These are phyloP conservation scores for Dermochelys coriacea DNA, from an alignment of 2,797 vertebrate genomes.

Conservation along the genomic window DNA sequence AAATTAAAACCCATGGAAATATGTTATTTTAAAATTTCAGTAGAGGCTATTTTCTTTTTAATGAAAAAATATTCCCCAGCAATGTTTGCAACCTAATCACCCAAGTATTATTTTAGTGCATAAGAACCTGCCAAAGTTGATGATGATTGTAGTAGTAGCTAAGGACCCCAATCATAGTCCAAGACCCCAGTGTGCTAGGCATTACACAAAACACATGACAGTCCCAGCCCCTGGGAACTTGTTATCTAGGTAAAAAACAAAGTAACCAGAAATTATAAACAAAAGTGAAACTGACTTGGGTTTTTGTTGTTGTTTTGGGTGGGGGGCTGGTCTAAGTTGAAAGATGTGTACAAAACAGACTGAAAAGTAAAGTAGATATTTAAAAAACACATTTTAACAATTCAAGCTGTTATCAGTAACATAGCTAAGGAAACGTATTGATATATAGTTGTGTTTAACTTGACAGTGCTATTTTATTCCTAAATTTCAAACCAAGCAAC, in stretches of 20 bases:
- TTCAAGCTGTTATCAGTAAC: not conserved
- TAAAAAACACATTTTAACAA: not conserved
- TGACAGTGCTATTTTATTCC: not conserved
- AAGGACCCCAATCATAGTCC: accelerated
- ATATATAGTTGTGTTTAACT: not conserved
- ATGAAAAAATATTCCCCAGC: not conserved
- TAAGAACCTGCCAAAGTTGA: not conserved
- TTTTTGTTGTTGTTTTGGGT: too few relatives aligned
- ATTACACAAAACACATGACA: not conserved
- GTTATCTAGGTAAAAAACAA: not conserved
- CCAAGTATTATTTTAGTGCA: not conserved
- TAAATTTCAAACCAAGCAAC: not conserved
- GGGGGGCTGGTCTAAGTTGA: not conserved
- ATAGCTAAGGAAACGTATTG: not conserved
- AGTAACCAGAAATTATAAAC: not conserved
- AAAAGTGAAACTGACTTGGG: not conserved
- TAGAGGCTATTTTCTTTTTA: not conserved
- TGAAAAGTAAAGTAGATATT: not conserved
- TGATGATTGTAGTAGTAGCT: not conserved
- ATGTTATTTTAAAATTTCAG: not conserved
- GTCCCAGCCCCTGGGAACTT: not conserved
- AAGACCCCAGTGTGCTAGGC: not conserved
- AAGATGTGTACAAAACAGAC: not conserved
- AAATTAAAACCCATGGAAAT: not conserved
- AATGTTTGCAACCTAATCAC: not conserved